Conservation (phyloP, 2,797 vertebrate genomes). For the Xyrichtys novacula region DNA sequence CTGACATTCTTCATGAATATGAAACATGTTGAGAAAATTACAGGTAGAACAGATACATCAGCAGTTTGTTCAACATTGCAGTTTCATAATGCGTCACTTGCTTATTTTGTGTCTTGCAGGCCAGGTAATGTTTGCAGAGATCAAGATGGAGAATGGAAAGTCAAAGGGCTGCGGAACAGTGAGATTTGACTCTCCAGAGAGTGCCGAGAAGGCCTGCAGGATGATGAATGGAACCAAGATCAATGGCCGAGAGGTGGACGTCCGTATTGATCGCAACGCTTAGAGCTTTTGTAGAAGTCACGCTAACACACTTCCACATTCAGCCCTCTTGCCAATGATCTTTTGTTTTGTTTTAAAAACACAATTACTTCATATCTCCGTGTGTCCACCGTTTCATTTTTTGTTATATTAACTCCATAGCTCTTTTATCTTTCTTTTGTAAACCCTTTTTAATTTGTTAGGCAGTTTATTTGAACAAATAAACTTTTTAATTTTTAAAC, state of each 20-base stretch:
- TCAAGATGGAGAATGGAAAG: conserved; percentile 99
- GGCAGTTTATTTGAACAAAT: conserved; percentile 94
- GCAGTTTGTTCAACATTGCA: neutral
- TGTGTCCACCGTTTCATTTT: conserved; percentile 83
- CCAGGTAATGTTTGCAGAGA: conserved; percentile 98
- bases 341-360: conserved; percentile 96
- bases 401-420: conserved; percentile 76
- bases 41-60: neutral
- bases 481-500: conserved; percentile 87
- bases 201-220: conserved; percentile 95
- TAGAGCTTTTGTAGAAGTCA: conserved; percentile 83
- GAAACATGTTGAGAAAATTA: neutral
- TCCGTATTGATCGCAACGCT: conserved; percentile 96
- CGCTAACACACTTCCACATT: conserved; percentile 61
- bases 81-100: neutral
- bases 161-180: conserved; percentile 99
- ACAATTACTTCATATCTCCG: conserved; percentile 86
- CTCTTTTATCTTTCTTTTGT: conserved; percentile 90
- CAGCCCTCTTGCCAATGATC: conserved; percentile 64
- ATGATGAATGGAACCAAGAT: conserved; percentile 99
- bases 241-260: conserved; percentile 97
- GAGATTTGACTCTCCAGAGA: conserved; percentile 95
- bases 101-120: conserved; percentile 77
- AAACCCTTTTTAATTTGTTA: conserved; percentile 91
- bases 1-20: neutral